phyloP scores from a whole-genome alignment of 1,140 invertebrate genomes.

The Paraescarpia echinospica region DNA sequence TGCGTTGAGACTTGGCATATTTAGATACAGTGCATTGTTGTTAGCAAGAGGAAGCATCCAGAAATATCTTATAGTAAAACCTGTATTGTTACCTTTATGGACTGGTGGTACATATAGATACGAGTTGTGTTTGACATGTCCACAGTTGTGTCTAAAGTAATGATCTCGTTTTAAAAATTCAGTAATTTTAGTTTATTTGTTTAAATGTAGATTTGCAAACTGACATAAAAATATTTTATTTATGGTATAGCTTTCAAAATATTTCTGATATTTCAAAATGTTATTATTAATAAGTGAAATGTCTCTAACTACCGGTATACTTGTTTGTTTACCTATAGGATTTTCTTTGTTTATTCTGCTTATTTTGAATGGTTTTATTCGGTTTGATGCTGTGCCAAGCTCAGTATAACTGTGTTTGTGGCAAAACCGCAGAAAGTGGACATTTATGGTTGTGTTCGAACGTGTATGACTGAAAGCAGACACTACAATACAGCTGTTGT shows the following conservation, averaged over 20 bases:
- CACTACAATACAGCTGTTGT: neutral
- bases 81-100: too few species aligned
- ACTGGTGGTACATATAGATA: too few species aligned
- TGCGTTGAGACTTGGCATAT: neutral
- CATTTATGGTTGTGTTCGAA: neutral
- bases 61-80: neutral
- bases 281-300: neutral
- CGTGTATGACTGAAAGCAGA: neutral
- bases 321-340: neutral
- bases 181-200: neutral
- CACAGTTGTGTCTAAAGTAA: neutral
- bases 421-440: neutral
- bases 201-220: neutral
- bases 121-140: too few species aligned
- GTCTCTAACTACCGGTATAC: neutral
- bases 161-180: neutral
- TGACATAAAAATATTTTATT: neutral
- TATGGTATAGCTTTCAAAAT: neutral
- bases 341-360: neutral
- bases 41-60: neutral
- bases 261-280: neutral
- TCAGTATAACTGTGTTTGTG: neutral
- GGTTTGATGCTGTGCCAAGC: neutral
- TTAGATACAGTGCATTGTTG: neutral
- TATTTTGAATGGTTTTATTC: neutral